Evolutionary conservation across 2,797 vertebrate genomes (phyloP).

Genomic region (Loriculus beryllinus): DNA sequence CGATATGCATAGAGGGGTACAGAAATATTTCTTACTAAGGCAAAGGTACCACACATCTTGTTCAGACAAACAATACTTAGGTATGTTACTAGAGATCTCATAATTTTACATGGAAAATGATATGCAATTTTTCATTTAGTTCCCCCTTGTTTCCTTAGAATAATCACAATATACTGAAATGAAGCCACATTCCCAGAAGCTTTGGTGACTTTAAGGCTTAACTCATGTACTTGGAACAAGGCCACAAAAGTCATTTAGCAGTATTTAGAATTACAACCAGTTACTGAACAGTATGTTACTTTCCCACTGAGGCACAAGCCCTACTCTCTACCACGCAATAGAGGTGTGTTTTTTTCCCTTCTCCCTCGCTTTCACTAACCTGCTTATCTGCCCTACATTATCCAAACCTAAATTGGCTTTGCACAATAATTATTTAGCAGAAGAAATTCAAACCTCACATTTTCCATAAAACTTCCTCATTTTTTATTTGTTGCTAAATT

Average conservation of each 20-base stretch:
- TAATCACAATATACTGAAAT: slow-evolving; percentile 16
- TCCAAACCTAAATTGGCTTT: background rate
- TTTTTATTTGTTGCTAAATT: background rate
- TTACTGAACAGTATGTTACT: background rate
- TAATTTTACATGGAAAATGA: background rate
- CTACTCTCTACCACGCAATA: background rate
- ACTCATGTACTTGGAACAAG: background rate
- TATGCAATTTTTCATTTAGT: background rate
- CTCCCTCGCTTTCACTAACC: background rate
- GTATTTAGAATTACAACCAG: background rate
- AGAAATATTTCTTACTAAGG: background rate
- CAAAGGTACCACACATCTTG: background rate
- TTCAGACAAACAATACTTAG: background rate
- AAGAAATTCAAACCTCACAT: background rate
- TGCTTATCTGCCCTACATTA: background rate
- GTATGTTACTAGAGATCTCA: background rate
- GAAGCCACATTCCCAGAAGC: background rate
- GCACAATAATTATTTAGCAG: background rate
- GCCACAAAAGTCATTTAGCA: background rate
- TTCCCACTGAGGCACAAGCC: background rate
- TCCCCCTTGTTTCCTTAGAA: background rate
- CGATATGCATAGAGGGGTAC: background rate
- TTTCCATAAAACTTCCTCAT: background rate
- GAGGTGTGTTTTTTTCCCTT: rapidly evolving
- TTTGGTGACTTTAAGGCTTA: slow-evolving; percentile 3